These are phyloP conservation scores for Trissonchulus latispiculum DNA, from an alignment of 2,888 invertebrate species.

Conservation along the genomic window DNA sequence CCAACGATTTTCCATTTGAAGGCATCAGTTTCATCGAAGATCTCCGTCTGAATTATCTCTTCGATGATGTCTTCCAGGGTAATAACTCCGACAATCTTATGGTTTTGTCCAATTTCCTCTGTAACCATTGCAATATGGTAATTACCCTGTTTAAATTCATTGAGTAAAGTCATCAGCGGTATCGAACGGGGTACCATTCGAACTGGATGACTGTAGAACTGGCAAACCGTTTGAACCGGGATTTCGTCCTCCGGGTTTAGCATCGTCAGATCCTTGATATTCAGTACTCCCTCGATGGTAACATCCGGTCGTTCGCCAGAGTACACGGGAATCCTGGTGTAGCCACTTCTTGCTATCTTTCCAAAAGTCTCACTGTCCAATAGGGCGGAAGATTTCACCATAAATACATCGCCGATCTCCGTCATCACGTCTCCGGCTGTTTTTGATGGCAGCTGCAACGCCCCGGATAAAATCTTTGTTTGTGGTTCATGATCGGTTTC, in stretches of 20 bases:
- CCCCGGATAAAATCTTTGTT: constrained; percentile 89
- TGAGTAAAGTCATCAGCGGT: constrained; percentile 84
- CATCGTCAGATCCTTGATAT: constrained; percentile 94
- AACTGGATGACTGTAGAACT: constrained; percentile 72
- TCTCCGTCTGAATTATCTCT: constrained; percentile 92
- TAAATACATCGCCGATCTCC: constrained; percentile 84
- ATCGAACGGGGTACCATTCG: constrained; percentile 93
- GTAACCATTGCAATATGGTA: constrained; percentile 37
- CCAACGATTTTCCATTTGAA: no score
- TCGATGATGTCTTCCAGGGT: constrained; percentile 96
- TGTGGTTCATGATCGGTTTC: no score
- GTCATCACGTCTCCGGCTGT: constrained; percentile 91
- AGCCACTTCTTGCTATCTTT: constrained; percentile 79
- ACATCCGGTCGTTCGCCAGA: constrained; percentile 59
- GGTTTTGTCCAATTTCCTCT: constrained; percentile 74
- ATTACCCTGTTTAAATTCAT: constrained; percentile 80
- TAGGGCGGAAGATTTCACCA: constrained; percentile 75
- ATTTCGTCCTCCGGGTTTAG: constrained; percentile 97
- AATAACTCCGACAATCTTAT: constrained; percentile 82
- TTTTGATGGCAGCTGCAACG: constrained; percentile 84
- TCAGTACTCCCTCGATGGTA: constrained; percentile 60
- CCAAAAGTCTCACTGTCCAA: constrained; percentile 89
- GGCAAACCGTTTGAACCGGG: constrained; percentile 76
- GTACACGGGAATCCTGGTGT: constrained; percentile 88
- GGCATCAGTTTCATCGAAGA: constrained; percentile 96